These are phyloP conservation scores for Typhlichthys subterraneus DNA, from an alignment of 2,797 vertebrate genomes.

Conservation along the genomic window DNA sequence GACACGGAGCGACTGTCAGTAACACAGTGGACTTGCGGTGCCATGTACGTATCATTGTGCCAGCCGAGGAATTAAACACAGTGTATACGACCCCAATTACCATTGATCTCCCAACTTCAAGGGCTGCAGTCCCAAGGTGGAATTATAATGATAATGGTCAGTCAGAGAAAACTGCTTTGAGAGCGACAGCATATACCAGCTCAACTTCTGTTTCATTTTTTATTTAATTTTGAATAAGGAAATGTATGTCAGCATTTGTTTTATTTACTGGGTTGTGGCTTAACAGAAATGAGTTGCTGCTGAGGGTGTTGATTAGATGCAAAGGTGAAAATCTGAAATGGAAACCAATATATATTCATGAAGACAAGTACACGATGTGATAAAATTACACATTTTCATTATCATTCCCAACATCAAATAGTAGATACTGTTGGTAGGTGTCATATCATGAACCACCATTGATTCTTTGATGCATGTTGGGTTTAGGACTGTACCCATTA, in stretches of 20 bases:
- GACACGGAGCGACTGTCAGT: conserved; percentile 36
- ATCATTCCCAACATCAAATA: conserved; percentile 50
- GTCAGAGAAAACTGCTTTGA: conserved; percentile 51
- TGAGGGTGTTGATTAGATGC: conserved; percentile 76
- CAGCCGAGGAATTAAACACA: conserved; percentile 58
- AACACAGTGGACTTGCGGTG: conserved; percentile 34
- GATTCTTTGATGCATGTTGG: conserved; percentile 50
- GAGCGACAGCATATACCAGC: conserved; percentile 45
- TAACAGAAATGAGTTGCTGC: conserved; percentile 55
- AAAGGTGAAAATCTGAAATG: conserved; percentile 73
- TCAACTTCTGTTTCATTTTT: conserved; percentile 50
- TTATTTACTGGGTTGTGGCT: conserved; percentile 43
- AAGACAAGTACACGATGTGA: conserved; percentile 75
- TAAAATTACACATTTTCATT: conserved; percentile 71
- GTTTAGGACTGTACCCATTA: conserved; percentile 7
- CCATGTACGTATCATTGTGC: conserved; percentile 54
- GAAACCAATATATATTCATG: conserved; percentile 82
- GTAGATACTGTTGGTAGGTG: conserved; percentile 53
- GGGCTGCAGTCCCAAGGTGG: conserved; percentile 49
- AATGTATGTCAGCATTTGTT: conserved; percentile 62
- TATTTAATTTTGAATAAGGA: conserved; percentile 4
- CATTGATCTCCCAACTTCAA: conserved; percentile 58
- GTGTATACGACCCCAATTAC: conserved; percentile 73
- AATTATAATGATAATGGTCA: conserved; percentile 70
- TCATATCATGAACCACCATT: conserved; percentile 59